These are phyloP conservation scores for Anoncus sp. DNA, from an alignment of 2,888 invertebrate species.

Conservation along the genomic window DNA sequence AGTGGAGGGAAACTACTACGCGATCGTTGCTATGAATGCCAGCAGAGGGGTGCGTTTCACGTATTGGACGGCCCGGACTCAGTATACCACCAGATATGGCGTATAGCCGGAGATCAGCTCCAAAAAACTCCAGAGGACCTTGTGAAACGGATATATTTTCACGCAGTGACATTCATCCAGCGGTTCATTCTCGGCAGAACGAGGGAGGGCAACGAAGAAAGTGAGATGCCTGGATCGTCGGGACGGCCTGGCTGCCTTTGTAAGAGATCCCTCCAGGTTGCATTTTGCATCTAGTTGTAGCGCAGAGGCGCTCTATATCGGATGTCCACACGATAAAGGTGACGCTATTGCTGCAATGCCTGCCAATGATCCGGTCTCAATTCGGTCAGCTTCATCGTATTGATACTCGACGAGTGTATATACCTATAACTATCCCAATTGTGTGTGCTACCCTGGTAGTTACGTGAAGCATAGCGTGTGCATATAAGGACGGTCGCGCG, in stretches of 20 bases:
- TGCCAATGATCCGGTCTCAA: not conserved
- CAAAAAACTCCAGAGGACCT: conserved; percentile 62
- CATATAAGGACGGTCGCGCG: conserved; percentile 57
- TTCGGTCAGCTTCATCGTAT: conserved; percentile 51
- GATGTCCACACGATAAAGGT: conserved; percentile 33
- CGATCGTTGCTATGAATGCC: not conserved
- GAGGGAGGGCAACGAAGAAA: conserved; percentile 27
- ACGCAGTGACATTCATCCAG: conserved; percentile 72
- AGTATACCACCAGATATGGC: conserved; percentile 1
- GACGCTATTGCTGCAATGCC: conserved; percentile 14
- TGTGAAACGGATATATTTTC: conserved; percentile 83
- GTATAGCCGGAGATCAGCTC: conserved; percentile 6
- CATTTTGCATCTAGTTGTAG: conserved; percentile 78
- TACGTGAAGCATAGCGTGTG: conserved; percentile 9
- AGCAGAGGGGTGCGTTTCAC: conserved; percentile 5
- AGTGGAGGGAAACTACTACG: not conserved
- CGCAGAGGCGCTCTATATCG: conserved; percentile 21
- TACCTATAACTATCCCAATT: not conserved
- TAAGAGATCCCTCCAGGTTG: conserved; percentile 80
- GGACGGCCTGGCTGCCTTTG: conserved; percentile 76
- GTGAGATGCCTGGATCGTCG: conserved; percentile 40
- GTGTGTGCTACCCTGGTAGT: not conserved
- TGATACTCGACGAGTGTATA: not conserved
- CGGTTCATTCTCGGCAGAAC: conserved; percentile 38
- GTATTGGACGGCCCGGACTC: not conserved